These are phyloP conservation scores for Macaria notata DNA, from an alignment of 2,888 invertebrate genomes.

Conservation along the genomic window DNA sequence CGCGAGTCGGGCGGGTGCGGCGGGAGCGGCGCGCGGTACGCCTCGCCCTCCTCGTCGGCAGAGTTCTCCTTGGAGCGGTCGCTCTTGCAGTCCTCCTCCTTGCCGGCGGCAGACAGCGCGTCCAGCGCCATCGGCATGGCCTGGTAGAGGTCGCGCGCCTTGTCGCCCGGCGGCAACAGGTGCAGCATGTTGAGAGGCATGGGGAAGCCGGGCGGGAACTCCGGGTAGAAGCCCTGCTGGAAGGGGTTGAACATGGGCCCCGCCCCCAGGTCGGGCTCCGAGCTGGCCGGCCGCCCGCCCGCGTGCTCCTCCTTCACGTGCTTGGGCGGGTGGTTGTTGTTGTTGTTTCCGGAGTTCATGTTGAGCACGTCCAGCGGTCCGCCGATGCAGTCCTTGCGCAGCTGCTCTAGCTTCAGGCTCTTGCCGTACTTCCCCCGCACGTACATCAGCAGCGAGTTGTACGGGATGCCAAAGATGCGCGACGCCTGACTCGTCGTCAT, in stretches of 20 bases:
- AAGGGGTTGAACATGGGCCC: constrained; percentile 89
- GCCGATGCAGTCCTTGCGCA: constrained; percentile 93
- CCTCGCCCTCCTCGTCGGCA: constrained; percentile 81
- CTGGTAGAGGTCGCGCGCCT: constrained; percentile 85
- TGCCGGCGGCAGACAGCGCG: constrained; percentile 74
- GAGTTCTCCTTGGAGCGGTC: constrained; percentile 84
- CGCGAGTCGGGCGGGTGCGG: constrained; percentile 84
- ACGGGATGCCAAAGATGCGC: constrained; percentile 95
- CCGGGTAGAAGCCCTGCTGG: constrained; percentile 91
- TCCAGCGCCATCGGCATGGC: constrained; percentile 81
- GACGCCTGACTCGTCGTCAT: constrained; percentile 97
- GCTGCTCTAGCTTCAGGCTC: constrained; percentile 92
- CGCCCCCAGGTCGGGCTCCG: constrained; percentile 85
- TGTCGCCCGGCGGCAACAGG: constrained; percentile 90
- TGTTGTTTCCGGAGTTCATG: constrained; percentile 83
- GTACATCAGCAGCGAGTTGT: constrained; percentile 95
- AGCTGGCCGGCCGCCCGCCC: constrained; percentile 84
- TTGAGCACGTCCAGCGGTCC: constrained; percentile 89
- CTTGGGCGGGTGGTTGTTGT: constrained; percentile 80
- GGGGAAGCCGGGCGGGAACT: constrained; percentile 90
- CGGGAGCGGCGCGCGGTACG: constrained; percentile 78
- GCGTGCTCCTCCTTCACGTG: constrained; percentile 80
- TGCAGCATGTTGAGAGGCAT: constrained; percentile 93
- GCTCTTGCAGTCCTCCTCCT: constrained; percentile 86
- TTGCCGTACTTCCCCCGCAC: constrained; percentile 97